phyloP scores from a whole-genome alignment of 2,113 vertebrate genomes.

The Clinocottus analis region DNA sequence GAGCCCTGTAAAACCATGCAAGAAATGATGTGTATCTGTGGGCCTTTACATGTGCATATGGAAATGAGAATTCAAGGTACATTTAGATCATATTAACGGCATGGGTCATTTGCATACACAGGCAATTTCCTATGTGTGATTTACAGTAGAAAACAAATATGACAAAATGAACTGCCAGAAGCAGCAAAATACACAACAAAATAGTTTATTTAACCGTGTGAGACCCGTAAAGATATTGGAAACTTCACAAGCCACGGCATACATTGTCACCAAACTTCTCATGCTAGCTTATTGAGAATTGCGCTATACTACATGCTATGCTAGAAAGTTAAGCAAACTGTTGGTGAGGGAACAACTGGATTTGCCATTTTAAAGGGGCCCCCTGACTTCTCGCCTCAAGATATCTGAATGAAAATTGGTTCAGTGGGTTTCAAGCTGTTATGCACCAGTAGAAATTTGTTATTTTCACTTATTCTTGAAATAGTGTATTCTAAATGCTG shows the following conservation, averaged over 20 bases:
- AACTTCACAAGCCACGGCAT: background rate
- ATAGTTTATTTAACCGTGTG: background rate
- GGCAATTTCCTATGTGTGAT: slow-evolving; percentile 27
- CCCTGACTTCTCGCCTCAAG: background rate
- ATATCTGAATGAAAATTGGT: background rate
- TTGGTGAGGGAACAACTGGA: background rate
- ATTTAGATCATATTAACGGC: slow-evolving; percentile 50
- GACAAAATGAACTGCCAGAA: background rate
- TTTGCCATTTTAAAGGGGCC: background rate
- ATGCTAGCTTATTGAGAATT: background rate
- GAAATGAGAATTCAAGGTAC: slow-evolving; percentile 30
- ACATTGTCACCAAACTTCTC: background rate
- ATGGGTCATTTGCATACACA: slow-evolving; percentile 29
- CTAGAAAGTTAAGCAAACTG: background rate
- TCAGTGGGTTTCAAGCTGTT: background rate
- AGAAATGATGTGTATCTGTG: slow-evolving; percentile 17
- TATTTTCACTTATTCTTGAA: background rate
- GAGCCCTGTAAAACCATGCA: slow-evolving; percentile 9
- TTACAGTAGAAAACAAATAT: slow-evolving; percentile 17
- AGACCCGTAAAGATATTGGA: background rate
- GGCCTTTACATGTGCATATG: background rate
- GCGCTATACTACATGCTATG: background rate
- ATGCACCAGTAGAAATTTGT: background rate
- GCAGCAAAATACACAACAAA: background rate
- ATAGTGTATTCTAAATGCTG: background rate